Evolutionary conservation across 2,888 invertebrate species (phyloP).

Genomic region (Stegana nigrithorax): DNA sequence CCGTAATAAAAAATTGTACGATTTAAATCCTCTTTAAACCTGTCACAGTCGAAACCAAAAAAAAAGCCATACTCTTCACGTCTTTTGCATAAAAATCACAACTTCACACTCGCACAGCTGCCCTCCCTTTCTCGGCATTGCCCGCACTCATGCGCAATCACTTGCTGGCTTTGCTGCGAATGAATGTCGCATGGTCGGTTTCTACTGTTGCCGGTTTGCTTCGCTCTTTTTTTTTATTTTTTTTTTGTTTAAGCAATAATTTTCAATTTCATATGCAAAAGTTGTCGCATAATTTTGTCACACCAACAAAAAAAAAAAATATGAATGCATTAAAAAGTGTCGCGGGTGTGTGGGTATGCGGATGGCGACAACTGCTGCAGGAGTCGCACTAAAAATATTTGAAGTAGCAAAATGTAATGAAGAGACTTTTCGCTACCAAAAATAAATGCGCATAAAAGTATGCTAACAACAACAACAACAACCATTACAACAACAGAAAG

Average conservation of each 20-base stretch:
- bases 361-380: not conserved
- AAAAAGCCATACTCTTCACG: slow-evolving; percentile 28
- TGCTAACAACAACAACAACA: not conserved
- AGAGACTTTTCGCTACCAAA: slow-evolving; percentile 4
- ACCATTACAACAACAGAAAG: not conserved
- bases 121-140: not conserved
- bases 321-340: not conserved
- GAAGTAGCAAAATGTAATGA: not conserved
- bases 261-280: slow-evolving; percentile 17
- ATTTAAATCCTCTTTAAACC: slow-evolving; percentile 33
- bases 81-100: not conserved
- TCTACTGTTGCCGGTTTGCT: not conserved
- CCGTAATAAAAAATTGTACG: slow-evolving; percentile 40
- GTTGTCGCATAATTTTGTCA: slow-evolving; percentile 9
- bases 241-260: slow-evolving; percentile 1
- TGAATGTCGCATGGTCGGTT: not conserved
- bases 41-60: too few relatives aligned
- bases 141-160: not conserved
- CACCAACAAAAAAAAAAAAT: not conserved
- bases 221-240: not conserved
- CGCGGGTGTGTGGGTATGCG: not conserved
- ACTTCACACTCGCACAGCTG: not conserved
- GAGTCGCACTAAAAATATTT: not conserved
- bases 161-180: too few relatives aligned
- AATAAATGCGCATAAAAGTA: not conserved